Evolutionary conservation across 2,888 invertebrate species (phyloP), one percentile per base, ranked within the genome.

Genomic region (Drosophila mercatorum): DNA sequence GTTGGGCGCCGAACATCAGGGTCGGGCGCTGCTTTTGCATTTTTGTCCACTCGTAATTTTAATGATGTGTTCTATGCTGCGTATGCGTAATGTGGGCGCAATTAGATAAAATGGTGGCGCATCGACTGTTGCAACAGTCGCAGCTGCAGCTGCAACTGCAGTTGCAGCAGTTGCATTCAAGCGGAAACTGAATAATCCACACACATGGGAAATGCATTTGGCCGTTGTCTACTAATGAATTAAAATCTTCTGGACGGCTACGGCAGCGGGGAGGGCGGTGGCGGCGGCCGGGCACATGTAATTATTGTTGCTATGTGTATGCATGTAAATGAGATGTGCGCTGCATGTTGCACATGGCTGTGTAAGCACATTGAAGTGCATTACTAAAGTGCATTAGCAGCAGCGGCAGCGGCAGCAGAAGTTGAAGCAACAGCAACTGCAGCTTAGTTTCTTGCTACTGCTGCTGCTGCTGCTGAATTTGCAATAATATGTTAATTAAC

Each of bases 281-380:
- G 46, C 65, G 52, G 5, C 1, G 63, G 60, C 28, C 31, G 65
- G 57, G 75, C 66, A 73, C 73, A 80, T 85, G 89, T 87, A 89
- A 85, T 85, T 89, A 89, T 89, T 88, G 83, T 75, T 88, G 79
- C 76, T 66, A 63, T 72, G 56, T 55, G 44, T 68, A 70, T 78
- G 61, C 66, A 77, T 80, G 80, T 72, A 76, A 78, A 78, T 79
- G 81, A 67, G 69, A 58, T 77, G 72, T 69, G 71, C 47, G 55
- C 41, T 46, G 56, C 58, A 61, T 59, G 75, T 61, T 51, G 78
- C 69, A 78, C 75, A 85, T 72, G 75, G 89, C 87, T 89, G 83
- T 85, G 85, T 89, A 88, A 83, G 85, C 88, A 88, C 89, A 88
- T 88, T 86, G 88, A 88, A 86, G 89, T 89, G 89, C 89, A 86